Evolutionary conservation across 2,113 vertebrate species (phyloP).

Genomic region (Python bivittatus): DNA sequence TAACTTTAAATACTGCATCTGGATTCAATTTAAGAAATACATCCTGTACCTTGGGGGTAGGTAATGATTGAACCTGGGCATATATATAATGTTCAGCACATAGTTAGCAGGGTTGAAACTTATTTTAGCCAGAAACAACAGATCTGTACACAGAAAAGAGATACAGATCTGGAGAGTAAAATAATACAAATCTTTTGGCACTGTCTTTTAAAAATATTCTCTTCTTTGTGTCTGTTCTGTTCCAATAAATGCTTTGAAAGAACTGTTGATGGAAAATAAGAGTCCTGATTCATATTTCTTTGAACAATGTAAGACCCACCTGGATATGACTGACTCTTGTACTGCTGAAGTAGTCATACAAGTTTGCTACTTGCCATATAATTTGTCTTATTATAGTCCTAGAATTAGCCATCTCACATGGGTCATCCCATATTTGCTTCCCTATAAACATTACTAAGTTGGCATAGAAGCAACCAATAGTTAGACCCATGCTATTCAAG

Average conservation of each 20-base stretch:
- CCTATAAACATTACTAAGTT: background rate
- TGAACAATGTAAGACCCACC: background rate
- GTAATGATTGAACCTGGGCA: background rate
- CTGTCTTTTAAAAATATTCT: background rate
- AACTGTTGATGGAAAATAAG: background rate
- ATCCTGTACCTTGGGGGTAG: background rate
- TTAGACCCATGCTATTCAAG: background rate
- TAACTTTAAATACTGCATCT: slow-evolving; percentile 66
- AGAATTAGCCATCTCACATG: background rate
- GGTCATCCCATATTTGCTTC: background rate
- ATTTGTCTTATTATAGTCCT: background rate
- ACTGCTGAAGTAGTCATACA: background rate
- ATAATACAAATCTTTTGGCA: background rate
- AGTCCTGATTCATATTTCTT: background rate
- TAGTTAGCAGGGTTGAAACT: background rate
- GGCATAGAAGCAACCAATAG: background rate
- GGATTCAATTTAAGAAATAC: slow-evolving; percentile 44
- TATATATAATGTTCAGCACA: background rate
- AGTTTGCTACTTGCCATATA: background rate
- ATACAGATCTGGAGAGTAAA: background rate
- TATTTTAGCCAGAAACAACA: background rate
- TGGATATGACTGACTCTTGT: background rate
- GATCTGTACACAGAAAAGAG: background rate
- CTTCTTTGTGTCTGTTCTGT: background rate
- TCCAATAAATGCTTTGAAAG: background rate